These are phyloP conservation scores for Phragmatobia fuliginosa DNA, from an alignment of 2,888 invertebrate species.

Conservation along the genomic window DNA sequence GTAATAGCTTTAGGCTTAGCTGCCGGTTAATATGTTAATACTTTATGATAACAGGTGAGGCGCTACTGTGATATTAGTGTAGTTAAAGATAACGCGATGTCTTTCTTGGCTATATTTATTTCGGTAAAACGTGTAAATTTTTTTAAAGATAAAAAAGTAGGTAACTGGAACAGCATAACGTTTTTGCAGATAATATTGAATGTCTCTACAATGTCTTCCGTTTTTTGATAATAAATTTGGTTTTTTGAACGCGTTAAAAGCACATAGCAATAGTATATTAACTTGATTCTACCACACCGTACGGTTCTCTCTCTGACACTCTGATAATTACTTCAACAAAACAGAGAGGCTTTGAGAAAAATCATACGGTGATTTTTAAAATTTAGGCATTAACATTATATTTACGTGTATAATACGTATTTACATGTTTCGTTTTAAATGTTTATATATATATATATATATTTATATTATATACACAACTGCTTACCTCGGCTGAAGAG, in stretches of 20 bases:
- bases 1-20: conserved; percentile 54
- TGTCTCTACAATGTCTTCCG: not conserved
- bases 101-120: conserved; percentile 10
- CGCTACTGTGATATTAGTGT: conserved; percentile 31
- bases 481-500: too few relatives aligned
- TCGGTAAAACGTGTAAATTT: not conserved
- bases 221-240: not conserved
- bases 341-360: not conserved
- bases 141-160: conserved; percentile 3
- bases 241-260: not conserved
- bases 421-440: not conserved
- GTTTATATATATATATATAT: too few relatives aligned
- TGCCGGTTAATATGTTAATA: conserved; percentile 55
- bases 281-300: not conserved
- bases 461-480: too few relatives aligned
- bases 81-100: conserved; percentile 17
- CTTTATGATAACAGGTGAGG: conserved; percentile 54
- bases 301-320: too few relatives aligned
- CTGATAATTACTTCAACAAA: not conserved
- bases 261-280: not conserved
- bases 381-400: not conserved
- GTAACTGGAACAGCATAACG: not conserved
- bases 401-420: too few relatives aligned
- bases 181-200: not conserved
- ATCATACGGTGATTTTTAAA: not conserved